Evolutionary conservation across 2,888 invertebrate species (phyloP).

Genomic region (Orchesella flavescens): DNA sequence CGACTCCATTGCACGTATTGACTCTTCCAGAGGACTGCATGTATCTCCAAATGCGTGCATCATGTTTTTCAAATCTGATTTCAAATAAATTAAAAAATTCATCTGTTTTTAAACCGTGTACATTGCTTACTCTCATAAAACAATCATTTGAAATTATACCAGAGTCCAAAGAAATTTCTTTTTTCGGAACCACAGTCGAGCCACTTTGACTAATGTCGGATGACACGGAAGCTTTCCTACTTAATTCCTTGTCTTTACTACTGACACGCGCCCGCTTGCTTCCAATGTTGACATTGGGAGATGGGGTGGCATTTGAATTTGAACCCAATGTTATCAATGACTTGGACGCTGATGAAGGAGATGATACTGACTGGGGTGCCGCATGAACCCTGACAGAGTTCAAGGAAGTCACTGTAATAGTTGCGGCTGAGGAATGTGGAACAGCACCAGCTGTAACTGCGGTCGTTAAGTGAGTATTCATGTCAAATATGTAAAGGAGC

Average conservation of each 20-base stretch:
- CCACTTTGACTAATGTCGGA: neutral
- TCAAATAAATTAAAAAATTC: constrained; percentile 73
- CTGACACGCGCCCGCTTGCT: constrained; percentile 33
- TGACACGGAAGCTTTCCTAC: constrained; percentile 25
- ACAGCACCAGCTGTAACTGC: constrained; percentile 8
- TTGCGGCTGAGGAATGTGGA: constrained; percentile 16
- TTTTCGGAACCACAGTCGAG: constrained; percentile 26
- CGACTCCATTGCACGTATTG: constrained; percentile 88
- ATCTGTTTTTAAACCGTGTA: constrained; percentile 12
- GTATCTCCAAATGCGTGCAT: constrained; percentile 96
- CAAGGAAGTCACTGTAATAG: constrained; percentile 34
- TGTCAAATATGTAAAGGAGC: neutral
- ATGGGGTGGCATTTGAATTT: neutral
- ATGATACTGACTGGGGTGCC: neutral
- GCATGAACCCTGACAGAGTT: constrained; percentile 42
- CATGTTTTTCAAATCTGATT: constrained; percentile 87
- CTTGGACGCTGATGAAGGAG: neutral
- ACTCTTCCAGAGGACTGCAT: constrained; percentile 85
- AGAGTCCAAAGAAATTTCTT: constrained; percentile 43
- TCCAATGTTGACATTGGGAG: constrained; percentile 53
- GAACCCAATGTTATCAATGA: neutral
- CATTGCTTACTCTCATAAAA: too few relatives aligned
- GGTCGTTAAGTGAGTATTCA: constrained; percentile 17
- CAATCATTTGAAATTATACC: constrained; percentile 13
- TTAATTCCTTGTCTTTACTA: constrained; percentile 51